Base-by-base conservation (phyloP, 2,888 invertebrate species). In the Plebejus melissa region DNA sequence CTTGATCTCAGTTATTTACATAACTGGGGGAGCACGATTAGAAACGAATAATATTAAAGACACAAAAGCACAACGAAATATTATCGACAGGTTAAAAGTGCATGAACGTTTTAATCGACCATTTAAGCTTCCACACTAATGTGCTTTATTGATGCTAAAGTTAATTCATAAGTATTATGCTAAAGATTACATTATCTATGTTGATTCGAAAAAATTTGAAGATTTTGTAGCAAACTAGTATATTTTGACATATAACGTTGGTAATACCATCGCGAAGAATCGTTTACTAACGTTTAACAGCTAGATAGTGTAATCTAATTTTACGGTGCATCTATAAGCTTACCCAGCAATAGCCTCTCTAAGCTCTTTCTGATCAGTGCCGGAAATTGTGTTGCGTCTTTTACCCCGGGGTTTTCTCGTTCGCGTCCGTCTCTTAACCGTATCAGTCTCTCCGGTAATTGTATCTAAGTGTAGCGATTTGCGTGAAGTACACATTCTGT, bases 361-460 rank as follows among this genome's bases (percentile, higher is more conserved):
- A 90, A 98, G 97, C 94, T 98, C 98, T 94, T 97, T 97, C 87
- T 97, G 96, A 94, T 97, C 97, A 84, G 97, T 97, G 88, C 98
- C 97, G 83, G 97, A 97, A 87, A 98, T 96, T 84, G 98, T 98
- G 91, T 98, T 98, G 88, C 98, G 95, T 94, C 98, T 95, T 93
- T 97, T 96, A 89, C 96, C 96, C 82, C 97, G 94, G 79, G 96
- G 96, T 89, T 96, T 96, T 82, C 97, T 94, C 74, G 95, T 95
- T 84, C 96, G 94, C 76, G 96, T 96, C 82, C 96, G 93, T 82
- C 96, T 94, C 85, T 96, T 96, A 77, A 96, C 95, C 72, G 95
- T 95, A 87, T 95, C 95, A 70, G 94, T 94, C 83, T 95, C 95
- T 76, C 89, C 93, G 77, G 83, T 79, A 77, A 84, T 82, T 74